Percentiles rank a stretch among this genome's conserved stretches.
Conservation (phyloP, 2,797 vertebrate genomes). For the Philypnodon macrostomus region DNA sequence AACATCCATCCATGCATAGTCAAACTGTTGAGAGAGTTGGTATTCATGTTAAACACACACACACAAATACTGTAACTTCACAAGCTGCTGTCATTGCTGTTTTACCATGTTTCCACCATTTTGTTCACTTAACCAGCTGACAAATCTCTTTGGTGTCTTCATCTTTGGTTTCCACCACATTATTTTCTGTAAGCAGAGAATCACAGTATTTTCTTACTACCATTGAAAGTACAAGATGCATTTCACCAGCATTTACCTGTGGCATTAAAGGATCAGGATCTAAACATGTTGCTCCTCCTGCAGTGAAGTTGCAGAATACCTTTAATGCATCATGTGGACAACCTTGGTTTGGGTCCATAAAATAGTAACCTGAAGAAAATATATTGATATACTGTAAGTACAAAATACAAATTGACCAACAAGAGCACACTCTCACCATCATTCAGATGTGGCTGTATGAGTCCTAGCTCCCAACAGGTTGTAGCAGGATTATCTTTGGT, state of each 20-base stretch:
- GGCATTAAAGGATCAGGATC: constrained; percentile 62
- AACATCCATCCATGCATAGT: constrained; percentile 62
- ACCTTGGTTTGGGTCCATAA: constrained; percentile 81
- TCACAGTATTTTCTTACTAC: background rate
- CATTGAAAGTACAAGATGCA: background rate
- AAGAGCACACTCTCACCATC: constrained; percentile 58
- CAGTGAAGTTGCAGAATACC: constrained; percentile 81
- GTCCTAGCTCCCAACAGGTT: constrained; percentile 72
- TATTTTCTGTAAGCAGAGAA: constrained; percentile 51
- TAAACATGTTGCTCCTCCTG: constrained; percentile 77
- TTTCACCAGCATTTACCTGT: constrained; percentile 51
- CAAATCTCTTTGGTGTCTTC: constrained; percentile 15
- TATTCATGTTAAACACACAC: background rate
- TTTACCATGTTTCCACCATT: constrained; percentile 59
- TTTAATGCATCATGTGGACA: constrained; percentile 72
- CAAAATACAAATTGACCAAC: background rate
- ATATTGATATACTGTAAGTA: background rate
- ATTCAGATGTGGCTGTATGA: constrained; percentile 61
- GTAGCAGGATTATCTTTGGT: constrained; percentile 72
- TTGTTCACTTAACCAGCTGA: constrained; percentile 58
- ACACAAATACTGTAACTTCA: background rate
- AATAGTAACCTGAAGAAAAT: constrained; percentile 70
- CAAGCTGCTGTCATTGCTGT: background rate
- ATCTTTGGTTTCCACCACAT: constrained; percentile 38
- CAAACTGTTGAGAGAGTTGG: constrained; percentile 55